Percentiles rank a stretch among this genome's conserved stretches.
These are phyloP conservation scores for Budorcas taxicolor DNA, from an alignment of 2,113 vertebrate genomes.

Conservation along the genomic window DNA sequence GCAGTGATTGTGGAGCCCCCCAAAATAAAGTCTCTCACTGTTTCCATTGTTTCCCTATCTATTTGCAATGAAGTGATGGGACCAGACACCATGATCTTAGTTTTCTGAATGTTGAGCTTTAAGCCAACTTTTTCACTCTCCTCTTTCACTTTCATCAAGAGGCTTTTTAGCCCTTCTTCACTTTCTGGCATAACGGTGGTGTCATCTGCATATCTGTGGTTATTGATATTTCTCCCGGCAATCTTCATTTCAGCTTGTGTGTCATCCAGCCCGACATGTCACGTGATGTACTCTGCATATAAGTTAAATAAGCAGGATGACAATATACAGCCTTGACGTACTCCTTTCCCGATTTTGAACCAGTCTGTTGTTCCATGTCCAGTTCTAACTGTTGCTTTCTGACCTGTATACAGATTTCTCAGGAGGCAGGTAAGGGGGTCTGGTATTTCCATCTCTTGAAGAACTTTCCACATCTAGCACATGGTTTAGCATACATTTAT, in stretches of 20 bases:
- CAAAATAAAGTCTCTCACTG: not conserved
- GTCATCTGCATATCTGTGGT: not conserved
- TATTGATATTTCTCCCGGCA: not conserved
- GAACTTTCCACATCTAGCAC: not conserved
- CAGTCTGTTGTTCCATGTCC: not conserved
- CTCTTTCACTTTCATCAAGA: not conserved
- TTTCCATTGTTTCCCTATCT: not conserved
- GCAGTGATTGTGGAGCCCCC: not conserved
- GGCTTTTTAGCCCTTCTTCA: not conserved
- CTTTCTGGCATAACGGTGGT: not conserved
- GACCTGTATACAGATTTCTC: not conserved
- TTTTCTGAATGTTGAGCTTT: not conserved
- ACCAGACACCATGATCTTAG: not conserved
- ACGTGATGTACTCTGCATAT: not conserved
- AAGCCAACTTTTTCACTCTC: not conserved
- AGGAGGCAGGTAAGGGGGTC: not conserved
- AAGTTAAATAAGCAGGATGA: not conserved
- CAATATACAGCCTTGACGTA: not conserved
- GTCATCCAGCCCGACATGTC: fast-evolving
- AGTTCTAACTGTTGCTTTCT: not conserved
- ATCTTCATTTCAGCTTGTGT: not conserved
- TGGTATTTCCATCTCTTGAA: not conserved
- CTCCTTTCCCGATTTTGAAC: not conserved
- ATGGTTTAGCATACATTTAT: not conserved
- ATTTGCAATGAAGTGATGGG: not conserved